These are phyloP conservation scores for Cyphomyrmex costatus DNA, from an alignment of 1,140 invertebrate species.

Conservation along the genomic window DNA sequence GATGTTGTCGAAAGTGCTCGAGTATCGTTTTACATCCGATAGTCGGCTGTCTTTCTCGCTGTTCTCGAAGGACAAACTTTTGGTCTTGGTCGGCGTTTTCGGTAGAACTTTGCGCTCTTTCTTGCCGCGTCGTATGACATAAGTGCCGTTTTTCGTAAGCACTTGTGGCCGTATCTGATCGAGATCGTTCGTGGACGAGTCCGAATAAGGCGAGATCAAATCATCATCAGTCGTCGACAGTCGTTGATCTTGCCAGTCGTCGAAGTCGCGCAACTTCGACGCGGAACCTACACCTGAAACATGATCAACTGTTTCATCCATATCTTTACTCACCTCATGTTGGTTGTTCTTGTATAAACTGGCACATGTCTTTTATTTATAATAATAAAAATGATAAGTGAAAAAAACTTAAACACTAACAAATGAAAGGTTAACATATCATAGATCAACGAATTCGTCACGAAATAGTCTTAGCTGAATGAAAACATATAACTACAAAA, in stretches of 20 bases:
- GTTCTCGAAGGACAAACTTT: slow-evolving; percentile 84
- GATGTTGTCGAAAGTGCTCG: slow-evolving; percentile 93
- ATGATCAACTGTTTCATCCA: neutral
- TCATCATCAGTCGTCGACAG: slow-evolving; percentile 90
- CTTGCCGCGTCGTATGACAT: slow-evolving; percentile 90
- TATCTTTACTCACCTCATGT: neutral
- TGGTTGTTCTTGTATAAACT: neutral
- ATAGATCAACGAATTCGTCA: too few relatives aligned
- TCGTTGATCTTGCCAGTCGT: slow-evolving; percentile 89
- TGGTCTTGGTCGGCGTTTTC: slow-evolving; percentile 85
- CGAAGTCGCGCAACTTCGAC: slow-evolving; percentile 88
- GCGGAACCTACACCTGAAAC: slow-evolving; percentile 88
- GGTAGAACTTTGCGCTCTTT: slow-evolving; percentile 87
- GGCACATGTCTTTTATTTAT: too few relatives aligned
- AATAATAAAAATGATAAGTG: too few relatives aligned
- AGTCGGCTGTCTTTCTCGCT: slow-evolving; percentile 85
- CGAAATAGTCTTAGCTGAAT: too few relatives aligned
- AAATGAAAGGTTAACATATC: too few relatives aligned
- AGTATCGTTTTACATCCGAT: slow-evolving; percentile 90
- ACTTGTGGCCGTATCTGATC: slow-evolving; percentile 87
- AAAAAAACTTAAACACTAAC: too few relatives aligned
- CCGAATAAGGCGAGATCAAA: slow-evolving; percentile 90
- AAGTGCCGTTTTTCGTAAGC: slow-evolving; percentile 90
- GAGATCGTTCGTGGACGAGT: slow-evolving; percentile 87
- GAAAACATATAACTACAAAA: too few relatives aligned